Percentiles rank a stretch among this genome's conserved stretches.
Evolutionary conservation across 2,888 invertebrate genomes (phyloP).

Genomic region (Xylota sylvarum): DNA sequence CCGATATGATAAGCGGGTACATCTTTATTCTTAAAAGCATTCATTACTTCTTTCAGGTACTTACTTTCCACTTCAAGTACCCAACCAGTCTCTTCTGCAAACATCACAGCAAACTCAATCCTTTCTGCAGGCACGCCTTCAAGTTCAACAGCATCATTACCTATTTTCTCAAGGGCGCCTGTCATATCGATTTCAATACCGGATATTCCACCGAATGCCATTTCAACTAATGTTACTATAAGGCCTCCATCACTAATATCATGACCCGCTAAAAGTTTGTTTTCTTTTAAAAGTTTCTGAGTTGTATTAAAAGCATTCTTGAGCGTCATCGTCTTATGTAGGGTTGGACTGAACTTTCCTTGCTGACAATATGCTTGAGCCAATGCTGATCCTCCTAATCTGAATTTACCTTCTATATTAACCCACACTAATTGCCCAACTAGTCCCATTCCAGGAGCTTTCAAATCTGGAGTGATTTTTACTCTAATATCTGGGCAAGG

Average conservation of each 20-base stretch:
- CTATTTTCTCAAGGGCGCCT: constrained; percentile 83
- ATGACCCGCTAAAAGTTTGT: constrained; percentile 90
- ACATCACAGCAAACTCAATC: constrained; percentile 89
- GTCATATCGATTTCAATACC: constrained; percentile 90
- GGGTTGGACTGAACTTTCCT: constrained; percentile 92
- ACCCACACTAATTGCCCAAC: constrained; percentile 91
- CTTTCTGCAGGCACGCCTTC: constrained; percentile 83
- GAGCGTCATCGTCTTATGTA: constrained; percentile 89
- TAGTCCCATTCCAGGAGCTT: constrained; percentile 87
- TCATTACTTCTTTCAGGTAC: constrained; percentile 87
- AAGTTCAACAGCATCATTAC: constrained; percentile 72
- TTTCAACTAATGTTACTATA: constrained; percentile 95
- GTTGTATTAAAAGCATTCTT: constrained; percentile 92
- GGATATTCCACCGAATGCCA: constrained; percentile 97
- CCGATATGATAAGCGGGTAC: constrained; percentile 90
- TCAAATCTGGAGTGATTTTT: constrained; percentile 96
- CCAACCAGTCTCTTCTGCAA: constrained; percentile 95
- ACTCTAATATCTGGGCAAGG: constrained; percentile 95
- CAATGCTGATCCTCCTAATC: constrained; percentile 96
- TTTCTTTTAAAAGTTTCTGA: constrained; percentile 91
- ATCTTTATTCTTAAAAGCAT: constrained; percentile 87
- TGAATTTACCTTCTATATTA: constrained; percentile 90
- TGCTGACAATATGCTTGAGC: constrained; percentile 96
- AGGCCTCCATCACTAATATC: constrained; percentile 99
- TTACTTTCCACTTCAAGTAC: constrained; percentile 89